Conservation (phyloP, 2,113 vertebrate genomes). For the Lates calcarifer region DNA sequence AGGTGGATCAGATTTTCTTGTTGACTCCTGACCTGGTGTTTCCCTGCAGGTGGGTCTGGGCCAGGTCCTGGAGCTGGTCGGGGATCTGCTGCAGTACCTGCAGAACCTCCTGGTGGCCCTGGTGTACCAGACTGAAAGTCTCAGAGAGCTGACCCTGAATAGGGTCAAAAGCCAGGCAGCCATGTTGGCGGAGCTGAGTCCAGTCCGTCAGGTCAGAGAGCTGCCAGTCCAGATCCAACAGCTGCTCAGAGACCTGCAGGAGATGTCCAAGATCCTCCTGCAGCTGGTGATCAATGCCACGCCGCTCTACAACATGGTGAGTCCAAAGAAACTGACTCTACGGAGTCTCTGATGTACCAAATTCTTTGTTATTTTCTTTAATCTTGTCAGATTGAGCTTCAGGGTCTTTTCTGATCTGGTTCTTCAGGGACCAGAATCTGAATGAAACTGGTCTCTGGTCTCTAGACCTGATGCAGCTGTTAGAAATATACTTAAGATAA, state of each 20-base stretch:
- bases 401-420: too few species aligned
- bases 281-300: constrained; percentile 82
- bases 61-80: constrained; percentile 55
- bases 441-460: too few species aligned
- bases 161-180: constrained; percentile 30
- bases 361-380: too few species aligned
- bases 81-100: constrained; percentile 60
- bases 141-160: constrained; percentile 44
- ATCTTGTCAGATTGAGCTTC: too few species aligned
- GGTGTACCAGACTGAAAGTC: constrained; percentile 58
- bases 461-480: too few species aligned
- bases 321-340: background rate
- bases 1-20: too few species aligned
- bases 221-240: constrained; percentile 66
- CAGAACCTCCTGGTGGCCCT: constrained; percentile 63
- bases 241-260: constrained; percentile 67
- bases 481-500: too few species aligned
- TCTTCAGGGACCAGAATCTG: too few species aligned
- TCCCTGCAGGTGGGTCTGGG: constrained; percentile 71
- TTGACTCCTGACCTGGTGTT: background rate
- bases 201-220: constrained; percentile 54
- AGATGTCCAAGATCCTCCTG: constrained; percentile 75
- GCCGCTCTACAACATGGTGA: constrained; percentile 81
- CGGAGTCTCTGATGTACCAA: too few species aligned
- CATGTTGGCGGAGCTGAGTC: constrained; percentile 53